Base-by-base conservation (phyloP, 2,888 invertebrate genomes). In the Chymomyza caudatula region DNA sequence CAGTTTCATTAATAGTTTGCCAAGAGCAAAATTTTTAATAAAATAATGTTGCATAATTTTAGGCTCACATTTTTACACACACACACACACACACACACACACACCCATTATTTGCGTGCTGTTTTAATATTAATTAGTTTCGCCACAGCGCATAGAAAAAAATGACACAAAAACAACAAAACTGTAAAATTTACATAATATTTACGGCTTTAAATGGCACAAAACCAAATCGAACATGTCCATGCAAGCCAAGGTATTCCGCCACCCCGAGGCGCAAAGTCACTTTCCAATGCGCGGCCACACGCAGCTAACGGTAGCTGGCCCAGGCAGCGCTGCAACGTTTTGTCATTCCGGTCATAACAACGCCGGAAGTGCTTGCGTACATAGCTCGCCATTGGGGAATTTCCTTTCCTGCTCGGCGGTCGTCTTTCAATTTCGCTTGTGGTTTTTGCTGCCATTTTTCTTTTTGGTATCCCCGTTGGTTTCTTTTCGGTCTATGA, bases 1-100 rank as follows among this genome's bases (percentile, higher is more conserved):
- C 83, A 83, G 86, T 79, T 85, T 83, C 85, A 86, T 83, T 83
- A 83, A 83, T 86, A 86, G 77, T 82, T 80, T 8, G 79, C 87
- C 77, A 60, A 13, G 67, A 79, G 63, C 63, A 53, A 59, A 53
- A 56, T 25, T 13, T 17, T 47, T 13, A 51, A 20, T 17, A 51
- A 76, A 69, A 80, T 71, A 69, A 29, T 58, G 64, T 75, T 78
- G 77, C 76, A 84, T 86, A 84, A 74, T 78, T 78, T 78, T 86
- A 78, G 82, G 86, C 71, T 61, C 59, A 43, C 69, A 8, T 57
- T 53, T 51, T 37, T 59, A 64, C 53, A 67, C 65, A n/a, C n/a
- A n/a, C n/a, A n/a, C n/a, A n/a, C n/a, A n/a, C n/a, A n/a, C n/a
- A n/a, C n/a, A n/a, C n/a, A n/a, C n/a, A n/a, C n/a, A n/a, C n/a